These are phyloP conservation scores for Eupsilia transversa DNA, from an alignment of 2,888 invertebrate genomes.

Conservation along the genomic window DNA sequence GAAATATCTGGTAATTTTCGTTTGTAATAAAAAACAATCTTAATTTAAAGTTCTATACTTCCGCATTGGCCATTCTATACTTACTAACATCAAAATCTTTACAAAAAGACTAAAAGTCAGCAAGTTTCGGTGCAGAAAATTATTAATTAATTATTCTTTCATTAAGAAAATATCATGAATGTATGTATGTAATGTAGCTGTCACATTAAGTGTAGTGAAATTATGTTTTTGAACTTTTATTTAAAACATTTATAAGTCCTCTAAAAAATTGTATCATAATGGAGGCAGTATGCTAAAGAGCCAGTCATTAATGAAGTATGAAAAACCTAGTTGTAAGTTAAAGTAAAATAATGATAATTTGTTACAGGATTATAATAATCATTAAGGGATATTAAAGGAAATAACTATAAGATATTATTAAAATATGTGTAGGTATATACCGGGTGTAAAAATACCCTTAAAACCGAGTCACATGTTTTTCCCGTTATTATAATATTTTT, in stretches of 20 bases:
- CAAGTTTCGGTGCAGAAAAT: background rate
- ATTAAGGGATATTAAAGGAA: background rate
- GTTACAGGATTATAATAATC: background rate
- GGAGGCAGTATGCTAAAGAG: background rate
- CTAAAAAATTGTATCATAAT: background rate
- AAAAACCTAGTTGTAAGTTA: background rate
- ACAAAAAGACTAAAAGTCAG: background rate
- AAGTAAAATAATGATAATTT: background rate
- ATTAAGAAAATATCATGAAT: background rate
- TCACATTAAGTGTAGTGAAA: background rate
- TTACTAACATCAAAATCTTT: background rate
- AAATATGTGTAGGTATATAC: background rate
- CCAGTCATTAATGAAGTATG: background rate
- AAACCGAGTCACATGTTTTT: too few relatives aligned
- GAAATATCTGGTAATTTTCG: background rate
- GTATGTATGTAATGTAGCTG: background rate
- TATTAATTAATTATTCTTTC: background rate
- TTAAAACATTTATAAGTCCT: conserved; percentile 15
- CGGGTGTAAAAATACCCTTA: too few relatives aligned
- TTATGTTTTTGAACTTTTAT: background rate
- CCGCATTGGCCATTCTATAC: background rate
- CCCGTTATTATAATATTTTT: background rate
- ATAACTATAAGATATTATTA: background rate
- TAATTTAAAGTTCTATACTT: background rate
- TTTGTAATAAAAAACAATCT: background rate